phyloP scores from a whole-genome alignment of 2,113 vertebrate genomes.

The Psittacara wagleri region DNA sequence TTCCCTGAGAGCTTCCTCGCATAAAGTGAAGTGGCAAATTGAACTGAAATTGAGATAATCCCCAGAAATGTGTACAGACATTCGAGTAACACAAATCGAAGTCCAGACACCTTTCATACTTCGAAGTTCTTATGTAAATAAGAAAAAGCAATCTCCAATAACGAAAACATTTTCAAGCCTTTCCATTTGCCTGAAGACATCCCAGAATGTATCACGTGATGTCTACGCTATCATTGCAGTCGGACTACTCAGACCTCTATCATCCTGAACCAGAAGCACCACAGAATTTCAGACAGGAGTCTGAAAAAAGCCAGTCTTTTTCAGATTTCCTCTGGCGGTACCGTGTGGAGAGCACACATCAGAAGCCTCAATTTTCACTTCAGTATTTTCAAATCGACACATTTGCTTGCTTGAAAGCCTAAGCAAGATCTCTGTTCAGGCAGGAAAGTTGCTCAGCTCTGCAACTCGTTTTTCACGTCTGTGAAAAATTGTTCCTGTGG shows the following conservation, averaged over 20 bases:
- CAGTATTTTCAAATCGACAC: neutral
- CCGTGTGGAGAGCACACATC: neutral
- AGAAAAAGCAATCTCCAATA: constrained; percentile 10
- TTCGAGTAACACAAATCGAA: neutral
- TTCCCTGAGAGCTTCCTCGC: constrained; percentile 22
- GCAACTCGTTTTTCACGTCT: neutral
- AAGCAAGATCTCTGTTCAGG: neutral
- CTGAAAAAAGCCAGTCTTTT: neutral
- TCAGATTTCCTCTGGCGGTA: neutral
- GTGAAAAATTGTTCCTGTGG: neutral
- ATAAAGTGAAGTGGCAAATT: constrained; percentile 35
- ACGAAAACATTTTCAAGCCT: neutral
- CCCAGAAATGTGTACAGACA: constrained; percentile 31
- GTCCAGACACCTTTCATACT: constrained; percentile 4
- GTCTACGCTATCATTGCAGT: neutral
- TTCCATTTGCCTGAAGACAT: neutral
- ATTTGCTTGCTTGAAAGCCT: neutral
- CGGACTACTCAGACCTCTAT: neutral
- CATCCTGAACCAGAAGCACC: neutral
- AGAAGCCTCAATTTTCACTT: neutral
- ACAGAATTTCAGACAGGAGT: neutral
- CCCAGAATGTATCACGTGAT: neutral
- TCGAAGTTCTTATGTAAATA: neutral
- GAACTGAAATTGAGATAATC: constrained; percentile 51
- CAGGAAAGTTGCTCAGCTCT: neutral